A percentile compares a stretch with the other conserved stretches of the same genome.
Conservation (phyloP, 2,888 invertebrate species). For the Biston stratarius region DNA sequence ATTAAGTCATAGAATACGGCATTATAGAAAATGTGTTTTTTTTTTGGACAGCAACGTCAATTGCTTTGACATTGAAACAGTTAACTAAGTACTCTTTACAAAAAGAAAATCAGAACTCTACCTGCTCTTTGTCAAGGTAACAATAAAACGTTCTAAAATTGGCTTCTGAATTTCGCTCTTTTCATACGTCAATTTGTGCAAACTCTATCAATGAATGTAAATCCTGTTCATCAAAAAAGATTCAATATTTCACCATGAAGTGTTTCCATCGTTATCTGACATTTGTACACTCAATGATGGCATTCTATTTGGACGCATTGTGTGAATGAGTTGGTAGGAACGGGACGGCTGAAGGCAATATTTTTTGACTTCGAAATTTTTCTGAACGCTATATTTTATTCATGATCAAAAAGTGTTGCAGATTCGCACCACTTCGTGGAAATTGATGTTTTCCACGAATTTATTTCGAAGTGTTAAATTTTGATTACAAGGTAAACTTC, state of each 20-base stretch:
- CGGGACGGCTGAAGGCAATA: neutral
- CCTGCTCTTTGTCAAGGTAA: neutral
- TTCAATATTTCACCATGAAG: neutral
- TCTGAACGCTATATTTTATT: constrained; percentile 49
- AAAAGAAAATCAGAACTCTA: neutral
- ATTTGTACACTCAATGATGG: no score
- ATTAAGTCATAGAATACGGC: no score
- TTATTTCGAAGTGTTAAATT: constrained; percentile 40
- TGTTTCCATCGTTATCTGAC: neutral
- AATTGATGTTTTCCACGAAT: constrained; percentile 45
- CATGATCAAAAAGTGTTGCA: constrained; percentile 40
- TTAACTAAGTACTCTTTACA: neutral
- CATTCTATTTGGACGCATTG: neutral
- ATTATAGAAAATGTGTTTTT: no score
- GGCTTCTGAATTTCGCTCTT: neutral
- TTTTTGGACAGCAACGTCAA: no score
- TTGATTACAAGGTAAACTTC: constrained; percentile 41
- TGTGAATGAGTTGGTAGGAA: neutral
- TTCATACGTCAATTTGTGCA: neutral
- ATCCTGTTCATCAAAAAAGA: neutral
- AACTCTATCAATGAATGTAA: neutral
- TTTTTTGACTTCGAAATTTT: neutral
- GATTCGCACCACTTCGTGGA: constrained; percentile 36
- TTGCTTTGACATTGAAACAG: no score
- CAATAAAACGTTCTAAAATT: neutral